These are phyloP conservation scores for Myzus persicae DNA, from an alignment of 1,140 invertebrate genomes.

Conservation along the genomic window DNA sequence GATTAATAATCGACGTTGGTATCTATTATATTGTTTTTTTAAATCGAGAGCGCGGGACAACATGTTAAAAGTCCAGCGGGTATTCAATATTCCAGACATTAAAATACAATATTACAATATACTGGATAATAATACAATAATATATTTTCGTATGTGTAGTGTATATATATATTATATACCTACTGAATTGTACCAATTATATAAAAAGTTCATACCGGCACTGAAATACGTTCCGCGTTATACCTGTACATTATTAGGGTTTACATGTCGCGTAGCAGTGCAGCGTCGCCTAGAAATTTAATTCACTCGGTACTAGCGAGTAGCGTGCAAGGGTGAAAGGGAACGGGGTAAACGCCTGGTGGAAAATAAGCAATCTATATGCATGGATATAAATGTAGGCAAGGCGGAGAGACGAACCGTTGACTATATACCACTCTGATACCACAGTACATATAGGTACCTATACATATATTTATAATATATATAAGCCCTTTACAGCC, in stretches of 20 bases:
- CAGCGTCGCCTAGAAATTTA: conserved; percentile 11
- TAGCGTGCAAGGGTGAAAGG: not conserved
- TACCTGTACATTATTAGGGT: not conserved
- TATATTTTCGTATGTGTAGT: not conserved
- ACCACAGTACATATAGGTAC: not conserved
- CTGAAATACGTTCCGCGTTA: not conserved
- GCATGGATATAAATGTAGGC: not conserved
- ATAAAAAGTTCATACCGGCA: not conserved
- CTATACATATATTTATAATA: not conserved
- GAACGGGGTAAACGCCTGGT: conserved; percentile 20
- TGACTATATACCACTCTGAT: not conserved
- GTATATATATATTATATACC: not conserved
- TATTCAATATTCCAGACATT: not conserved
- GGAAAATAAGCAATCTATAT: conserved; percentile 56
- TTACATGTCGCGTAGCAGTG: not conserved
- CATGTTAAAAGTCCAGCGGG: not conserved
- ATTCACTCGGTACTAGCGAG: not conserved
- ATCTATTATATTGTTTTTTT: no score
- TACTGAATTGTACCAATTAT: not conserved
- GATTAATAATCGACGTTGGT: no score
- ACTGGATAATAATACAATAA: not conserved
- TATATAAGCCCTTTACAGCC: not conserved
- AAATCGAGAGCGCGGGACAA: no score
- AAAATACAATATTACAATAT: not conserved
- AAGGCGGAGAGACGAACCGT: not conserved